Base-by-base conservation (phyloP, 2,797 vertebrate species). In the Diceros bicornis region DNA sequence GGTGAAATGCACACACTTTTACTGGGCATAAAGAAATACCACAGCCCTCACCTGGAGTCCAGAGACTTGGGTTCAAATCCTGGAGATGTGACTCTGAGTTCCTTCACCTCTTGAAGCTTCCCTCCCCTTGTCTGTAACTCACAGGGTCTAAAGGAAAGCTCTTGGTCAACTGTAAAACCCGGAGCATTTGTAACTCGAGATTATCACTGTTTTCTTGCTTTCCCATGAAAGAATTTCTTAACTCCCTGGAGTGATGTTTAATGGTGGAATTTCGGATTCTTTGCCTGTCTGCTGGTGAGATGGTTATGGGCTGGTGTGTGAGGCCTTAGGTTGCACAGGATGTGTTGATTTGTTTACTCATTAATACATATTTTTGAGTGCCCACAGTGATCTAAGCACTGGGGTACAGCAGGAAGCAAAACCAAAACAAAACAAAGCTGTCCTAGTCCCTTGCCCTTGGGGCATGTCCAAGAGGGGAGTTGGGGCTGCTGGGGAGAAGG, bases 331-430 rank as follows among this genome's bases (percentile, higher is more conserved):
- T 52, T 23, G 18, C 52, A 44, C 12, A 12, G 47, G 77, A 9
- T 37, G 12, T 0, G 2, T 2, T 4, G 6, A 50, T 61, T 66
- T 8, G 1, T 66, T 68, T 27, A 16, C 27, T 61, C 6, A 3
- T 29, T 52, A 13, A 13, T 14, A 10, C 23, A 10, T 62, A 21
- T 52, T 55, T 61, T 13, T 69, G 55, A 59, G 62, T 23, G 13
- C 44, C 41, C 84, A 44, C 1, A 41, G 6, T 41, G 44, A 59
- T 47, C 37, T 82, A 23, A 59, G 57, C 72, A 47, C 55, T 32
- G 61, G 68, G 23, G 44, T 13, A 14, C 0, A 47, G 21, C 32
- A 75, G 87, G 50, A 68, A 61, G 75, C 84, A 17, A 74, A 86
- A 75, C 50, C 72, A 34, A 77, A 57, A 37, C 37, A 44, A 74